Base-by-base conservation (phyloP, 2,888 invertebrate species). In the Biston betularia region DNA sequence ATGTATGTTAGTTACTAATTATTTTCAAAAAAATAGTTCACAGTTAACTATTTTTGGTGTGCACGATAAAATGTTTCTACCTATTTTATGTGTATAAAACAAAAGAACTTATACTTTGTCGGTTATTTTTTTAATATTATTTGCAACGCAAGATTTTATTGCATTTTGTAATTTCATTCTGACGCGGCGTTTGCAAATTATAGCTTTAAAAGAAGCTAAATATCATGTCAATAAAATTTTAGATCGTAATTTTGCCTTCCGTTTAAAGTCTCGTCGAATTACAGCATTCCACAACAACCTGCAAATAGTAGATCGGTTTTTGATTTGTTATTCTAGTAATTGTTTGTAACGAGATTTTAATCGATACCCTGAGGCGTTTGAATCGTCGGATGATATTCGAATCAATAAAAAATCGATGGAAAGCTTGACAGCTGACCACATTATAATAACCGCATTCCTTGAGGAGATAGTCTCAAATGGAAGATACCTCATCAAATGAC, bases 391-490 rank as follows among this genome's bases (percentile, higher is more conserved):
- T 74, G 74, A 77, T 79, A 76, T 77, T 75, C 68, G 75, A 73
- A 79, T 79, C 80, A 79, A 88, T 84, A 84, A 87, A 88, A 86
- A 85, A 84, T 84, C 78, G 77, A 77, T 82, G 83, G 86, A 86
- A 86, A 87, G 84, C 84, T n/a, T 81, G 84, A 74, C 77, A 76
- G 76, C 77, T 76, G 78, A 72, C 73, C 80, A 77, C 81, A 76
- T 74, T 77, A 83, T 83, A 79, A 75, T 83, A 87, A 83, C 87
- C 87, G 85, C 89, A 89, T 88, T 89, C 88, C 79, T 79, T 44
- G 64, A 56, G 66, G 77, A 75, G 68, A 71, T 79, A 79, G 75
- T 79, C 78, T 72, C 67, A 77, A 63, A 67, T 75, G 79, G 83
- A 82, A 80, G 77, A 76, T 81, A 48, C 11, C 11, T 48, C 48